Conservation (phyloP, 1,140 invertebrate species). For the Drosophila dunni region DNA sequence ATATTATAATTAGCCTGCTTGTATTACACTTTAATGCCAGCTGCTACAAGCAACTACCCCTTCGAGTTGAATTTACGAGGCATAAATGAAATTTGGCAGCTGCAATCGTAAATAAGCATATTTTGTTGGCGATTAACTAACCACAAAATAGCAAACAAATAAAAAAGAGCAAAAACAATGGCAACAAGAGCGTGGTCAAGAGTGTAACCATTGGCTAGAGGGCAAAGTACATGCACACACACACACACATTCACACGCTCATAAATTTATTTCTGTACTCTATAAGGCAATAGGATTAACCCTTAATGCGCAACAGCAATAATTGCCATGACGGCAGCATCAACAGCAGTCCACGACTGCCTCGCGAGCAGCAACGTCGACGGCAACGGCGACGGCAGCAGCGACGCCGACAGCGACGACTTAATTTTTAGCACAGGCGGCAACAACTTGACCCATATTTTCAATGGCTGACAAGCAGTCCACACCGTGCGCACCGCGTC, state of each 20-base stretch:
- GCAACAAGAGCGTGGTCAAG: constrained; percentile 30
- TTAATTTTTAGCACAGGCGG: constrained; percentile 79
- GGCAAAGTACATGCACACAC: constrained; percentile 27
- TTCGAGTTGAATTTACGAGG: constrained; percentile 18
- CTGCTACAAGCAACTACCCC: not conserved
- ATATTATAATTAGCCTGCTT: not conserved
- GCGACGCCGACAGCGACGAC: constrained; percentile 56
- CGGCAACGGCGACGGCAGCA: constrained; percentile 10
- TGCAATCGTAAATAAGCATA: constrained; percentile 50
- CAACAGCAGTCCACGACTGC: constrained; percentile 15
- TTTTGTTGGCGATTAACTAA: constrained; percentile 51
- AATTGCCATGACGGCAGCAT: constrained; percentile 68
- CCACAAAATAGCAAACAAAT: constrained; percentile 37
- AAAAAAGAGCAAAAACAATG: constrained; percentile 2
- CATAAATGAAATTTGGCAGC: constrained; percentile 32
- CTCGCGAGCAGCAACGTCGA: constrained; percentile 2
- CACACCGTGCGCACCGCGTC: constrained; percentile 9
- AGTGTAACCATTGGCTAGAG: constrained; percentile 25
- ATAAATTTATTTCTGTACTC: constrained; percentile 52
- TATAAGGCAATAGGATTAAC: constrained; percentile 73
- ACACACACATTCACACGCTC: constrained; percentile 19
- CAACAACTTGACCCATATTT: constrained; percentile 83
- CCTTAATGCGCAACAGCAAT: constrained; percentile 78
- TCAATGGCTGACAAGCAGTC: constrained; percentile 57
- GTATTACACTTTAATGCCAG: not conserved